phyloP scores from a whole-genome alignment of 2,113 vertebrate genomes.

The Empidonax traillii region DNA sequence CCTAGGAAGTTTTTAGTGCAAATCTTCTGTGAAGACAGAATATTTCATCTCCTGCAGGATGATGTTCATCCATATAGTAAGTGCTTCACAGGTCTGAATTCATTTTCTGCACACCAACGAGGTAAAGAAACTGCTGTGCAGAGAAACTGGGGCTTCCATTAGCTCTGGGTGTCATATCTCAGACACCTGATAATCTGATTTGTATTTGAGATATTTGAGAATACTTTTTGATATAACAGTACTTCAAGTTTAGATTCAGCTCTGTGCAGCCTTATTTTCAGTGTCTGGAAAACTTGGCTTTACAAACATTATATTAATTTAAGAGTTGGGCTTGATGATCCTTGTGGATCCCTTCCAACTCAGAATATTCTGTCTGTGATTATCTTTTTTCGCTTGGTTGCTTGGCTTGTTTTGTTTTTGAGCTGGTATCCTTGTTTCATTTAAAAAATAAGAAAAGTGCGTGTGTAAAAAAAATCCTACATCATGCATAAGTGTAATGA shows the following conservation, averaged over 20 bases:
- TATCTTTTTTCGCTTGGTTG: background rate
- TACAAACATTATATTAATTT: background rate
- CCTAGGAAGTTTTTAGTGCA: background rate
- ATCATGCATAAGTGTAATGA: background rate
- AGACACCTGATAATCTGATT: background rate
- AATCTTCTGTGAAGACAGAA: background rate
- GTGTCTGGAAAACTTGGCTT: background rate
- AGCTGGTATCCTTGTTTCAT: background rate
- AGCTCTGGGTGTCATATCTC: background rate
- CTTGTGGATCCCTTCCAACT: background rate
- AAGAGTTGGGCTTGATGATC: background rate
- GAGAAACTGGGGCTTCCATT: background rate
- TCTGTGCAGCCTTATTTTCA: background rate
- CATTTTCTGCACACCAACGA: background rate
- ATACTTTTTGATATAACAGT: background rate
- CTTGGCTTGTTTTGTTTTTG: background rate
- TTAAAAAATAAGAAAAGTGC: background rate
- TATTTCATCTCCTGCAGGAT: background rate
- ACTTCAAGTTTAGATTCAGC: background rate
- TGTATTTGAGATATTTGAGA: background rate
- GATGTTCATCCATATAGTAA: background rate
- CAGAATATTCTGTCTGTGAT: background rate
- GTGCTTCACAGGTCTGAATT: background rate
- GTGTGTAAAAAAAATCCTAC: background rate
- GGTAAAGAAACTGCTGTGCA: background rate